Base-by-base conservation (phyloP, 2,888 invertebrate genomes). In the Sphaeridia pumilis region DNA sequence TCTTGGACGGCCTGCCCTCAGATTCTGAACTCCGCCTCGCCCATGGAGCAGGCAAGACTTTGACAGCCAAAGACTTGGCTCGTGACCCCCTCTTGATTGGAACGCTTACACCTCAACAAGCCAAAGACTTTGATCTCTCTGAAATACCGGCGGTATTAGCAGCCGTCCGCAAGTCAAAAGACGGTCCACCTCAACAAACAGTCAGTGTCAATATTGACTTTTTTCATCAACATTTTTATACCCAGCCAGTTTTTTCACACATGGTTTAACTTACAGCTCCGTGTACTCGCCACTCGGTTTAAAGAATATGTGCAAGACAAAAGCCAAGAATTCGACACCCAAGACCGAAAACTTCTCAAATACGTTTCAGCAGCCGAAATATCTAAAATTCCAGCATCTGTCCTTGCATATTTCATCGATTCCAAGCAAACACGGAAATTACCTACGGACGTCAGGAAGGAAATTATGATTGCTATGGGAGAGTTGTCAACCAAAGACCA, bases 381-480 rank as follows among this genome's bases (percentile, higher is more conserved):
- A 25, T 61, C 61, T 25, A 61, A 59, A 44, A 28, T 63, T 7
- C 63, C 63, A 3, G 63, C 59, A 1, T 55, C 61, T 20, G 63
- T 63, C 10, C 36, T 63, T 12, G 63, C 61, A 2, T 63, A 63
- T 48, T 63, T 63, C 45, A 54, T 61, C 42, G 63, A 63, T 36
- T 52, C 49, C 1, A 51, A 55, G 27, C 59, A 61, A 43, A 61
- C 60, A 3, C 49, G 48, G 21, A 63, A 60, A 43, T 45, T 63
- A 26, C 58, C 63, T 1, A 55, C 55, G 12, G 57, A 56, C 12
- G 63, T 60, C 3, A 47, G 58, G 22, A 61, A 61, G 41, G 63
- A 63, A 57, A 61, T 61, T 34, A 57, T 63, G 60, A 60, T 63
- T 50, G 63, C 63, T 4, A 43, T 63, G 54, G 63, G 63, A n/a